Percentiles rank a stretch among this genome's conserved stretches.
These are phyloP conservation scores for Bombus sylvicola DNA, from an alignment of 1,140 invertebrate genomes.

Conservation along the genomic window DNA sequence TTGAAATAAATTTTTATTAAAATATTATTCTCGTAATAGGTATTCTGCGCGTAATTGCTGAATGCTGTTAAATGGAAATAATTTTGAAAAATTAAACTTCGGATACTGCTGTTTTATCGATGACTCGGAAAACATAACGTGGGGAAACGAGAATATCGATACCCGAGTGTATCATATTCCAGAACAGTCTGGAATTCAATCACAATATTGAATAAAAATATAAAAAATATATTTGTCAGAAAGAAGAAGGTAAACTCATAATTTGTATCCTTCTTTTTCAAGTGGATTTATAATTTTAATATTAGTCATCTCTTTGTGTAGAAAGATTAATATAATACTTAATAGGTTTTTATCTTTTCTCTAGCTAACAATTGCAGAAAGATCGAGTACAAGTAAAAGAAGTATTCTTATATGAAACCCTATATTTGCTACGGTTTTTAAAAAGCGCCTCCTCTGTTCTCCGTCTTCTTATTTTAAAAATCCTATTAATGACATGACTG, in stretches of 20 bases:
- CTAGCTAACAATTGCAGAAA: neutral
- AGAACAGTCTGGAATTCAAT: neutral
- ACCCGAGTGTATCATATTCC: neutral
- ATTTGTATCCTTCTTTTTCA: neutral
- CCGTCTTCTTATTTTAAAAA: no score
- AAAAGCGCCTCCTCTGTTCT: neutral
- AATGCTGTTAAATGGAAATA: neutral
- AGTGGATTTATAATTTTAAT: neutral
- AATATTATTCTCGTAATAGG: neutral
- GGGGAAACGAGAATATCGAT: neutral
- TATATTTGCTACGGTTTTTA: neutral
- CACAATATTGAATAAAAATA: neutral
- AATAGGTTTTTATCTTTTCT: neutral
- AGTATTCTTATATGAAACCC: neutral
- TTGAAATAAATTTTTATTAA: neutral
- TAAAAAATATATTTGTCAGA: neutral
- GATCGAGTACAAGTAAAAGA: neutral
- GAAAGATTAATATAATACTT: neutral
- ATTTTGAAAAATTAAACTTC: neutral
- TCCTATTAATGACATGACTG: neutral
- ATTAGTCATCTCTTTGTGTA: neutral
- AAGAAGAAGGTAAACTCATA: neutral
- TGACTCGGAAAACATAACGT: neutral
- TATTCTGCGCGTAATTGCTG: neutral
- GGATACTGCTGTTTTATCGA: neutral